Conservation (phyloP, 2,797 vertebrate species). For the Aeoliscus strigatus region DNA sequence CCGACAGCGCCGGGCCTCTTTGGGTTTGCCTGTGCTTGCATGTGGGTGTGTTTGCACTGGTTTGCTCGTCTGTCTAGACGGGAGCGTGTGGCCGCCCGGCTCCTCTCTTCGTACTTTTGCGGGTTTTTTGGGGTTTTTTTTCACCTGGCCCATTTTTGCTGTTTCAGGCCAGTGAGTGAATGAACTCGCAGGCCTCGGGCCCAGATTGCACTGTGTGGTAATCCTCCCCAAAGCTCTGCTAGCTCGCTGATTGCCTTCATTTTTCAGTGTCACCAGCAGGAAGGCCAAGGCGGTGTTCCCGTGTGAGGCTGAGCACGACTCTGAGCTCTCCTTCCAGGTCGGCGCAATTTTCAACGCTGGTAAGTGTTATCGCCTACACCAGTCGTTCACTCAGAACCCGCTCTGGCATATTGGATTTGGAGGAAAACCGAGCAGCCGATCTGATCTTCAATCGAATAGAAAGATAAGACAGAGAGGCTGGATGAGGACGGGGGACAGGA, state of each 20-base stretch:
- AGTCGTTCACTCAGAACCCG: conserved; percentile 65
- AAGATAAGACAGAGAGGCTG: conserved; percentile 50
- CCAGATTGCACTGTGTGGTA: conserved; percentile 69
- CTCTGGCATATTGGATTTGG: conserved; percentile 74
- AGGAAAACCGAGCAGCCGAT: conserved; percentile 64
- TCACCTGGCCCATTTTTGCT: conserved; percentile 54
- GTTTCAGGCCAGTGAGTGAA: conserved; percentile 64
- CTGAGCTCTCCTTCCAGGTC: conserved; percentile 94
- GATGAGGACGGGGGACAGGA: conserved; percentile 9
- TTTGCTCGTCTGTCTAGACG: conserved; percentile 36
- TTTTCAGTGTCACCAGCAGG: conserved; percentile 80
- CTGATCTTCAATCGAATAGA: conserved; percentile 69
- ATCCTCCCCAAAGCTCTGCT: conserved; percentile 66
- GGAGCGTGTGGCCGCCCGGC: conserved; percentile 29
- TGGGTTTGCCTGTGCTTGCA: conserved; percentile 22
- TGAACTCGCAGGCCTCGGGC: conserved; percentile 50
- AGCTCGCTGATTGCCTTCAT: conserved; percentile 75
- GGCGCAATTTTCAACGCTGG: conserved; percentile 95
- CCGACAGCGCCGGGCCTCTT: conserved; percentile 27
- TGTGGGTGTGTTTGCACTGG: conserved; percentile 39
- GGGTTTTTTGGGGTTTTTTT: conserved; percentile 52
- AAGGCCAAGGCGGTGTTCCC: conserved; percentile 94
- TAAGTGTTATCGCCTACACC: conserved; percentile 81
- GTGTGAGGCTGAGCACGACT: conserved; percentile 94
- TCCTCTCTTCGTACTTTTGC: conserved; percentile 46